Conservation (phyloP, 2,113 vertebrate genomes). For the Peromyscus californicus region DNA sequence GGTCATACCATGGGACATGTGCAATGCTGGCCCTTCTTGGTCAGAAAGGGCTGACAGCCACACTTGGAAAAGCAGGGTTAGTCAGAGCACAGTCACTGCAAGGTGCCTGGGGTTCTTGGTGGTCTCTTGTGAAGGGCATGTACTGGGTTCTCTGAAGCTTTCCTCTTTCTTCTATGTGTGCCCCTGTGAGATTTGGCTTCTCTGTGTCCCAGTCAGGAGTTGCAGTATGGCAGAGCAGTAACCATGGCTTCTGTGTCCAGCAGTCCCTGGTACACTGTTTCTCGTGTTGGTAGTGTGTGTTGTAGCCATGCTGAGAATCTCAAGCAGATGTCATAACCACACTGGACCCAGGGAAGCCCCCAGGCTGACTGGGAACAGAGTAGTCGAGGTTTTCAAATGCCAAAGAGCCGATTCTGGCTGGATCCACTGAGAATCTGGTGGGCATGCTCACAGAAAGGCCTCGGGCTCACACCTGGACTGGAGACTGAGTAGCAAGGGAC, state of each 20-base stretch:
- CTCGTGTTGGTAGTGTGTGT: too few relatives aligned
- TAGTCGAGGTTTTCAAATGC: too few relatives aligned
- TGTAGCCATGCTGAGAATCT: background rate
- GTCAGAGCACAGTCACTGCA: too few relatives aligned
- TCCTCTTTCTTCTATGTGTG: background rate
- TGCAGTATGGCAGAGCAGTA: background rate
- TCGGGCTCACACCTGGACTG: background rate
- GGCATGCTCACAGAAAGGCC: background rate
- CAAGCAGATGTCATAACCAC: background rate
- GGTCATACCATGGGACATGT: too few relatives aligned
- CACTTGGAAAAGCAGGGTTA: background rate
- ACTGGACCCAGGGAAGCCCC: background rate
- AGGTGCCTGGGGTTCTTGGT: background rate
- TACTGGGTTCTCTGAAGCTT: background rate
- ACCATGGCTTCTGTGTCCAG: background rate
- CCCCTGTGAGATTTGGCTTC: too few relatives aligned
- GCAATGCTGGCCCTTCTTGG: background rate
- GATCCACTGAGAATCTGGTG: background rate
- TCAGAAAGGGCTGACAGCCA: background rate
- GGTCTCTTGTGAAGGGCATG: background rate
- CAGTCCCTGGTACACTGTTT: background rate
- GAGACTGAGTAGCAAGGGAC: background rate
- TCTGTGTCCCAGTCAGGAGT: background rate
- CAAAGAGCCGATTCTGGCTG: background rate
- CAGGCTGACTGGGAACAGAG: background rate